Conservation (phyloP, 2,113 vertebrate genomes). For the Microcebus tavaratra region DNA sequence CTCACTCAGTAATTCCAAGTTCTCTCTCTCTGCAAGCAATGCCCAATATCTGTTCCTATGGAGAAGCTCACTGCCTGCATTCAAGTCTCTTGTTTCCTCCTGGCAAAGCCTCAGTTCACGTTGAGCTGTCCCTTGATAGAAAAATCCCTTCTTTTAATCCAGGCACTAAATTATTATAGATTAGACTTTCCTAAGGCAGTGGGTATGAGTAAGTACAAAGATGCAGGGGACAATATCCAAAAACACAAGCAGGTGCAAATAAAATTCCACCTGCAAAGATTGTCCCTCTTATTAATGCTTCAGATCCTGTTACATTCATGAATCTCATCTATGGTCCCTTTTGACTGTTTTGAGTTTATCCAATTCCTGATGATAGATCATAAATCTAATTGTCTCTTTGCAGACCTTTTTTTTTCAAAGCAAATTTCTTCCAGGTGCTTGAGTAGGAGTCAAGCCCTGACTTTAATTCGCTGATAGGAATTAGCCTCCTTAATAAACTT, state of each 20-base stretch:
- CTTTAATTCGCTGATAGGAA: slow-evolving; percentile 62
- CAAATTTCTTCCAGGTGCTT: slow-evolving; percentile 63
- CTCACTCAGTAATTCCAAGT: not conserved
- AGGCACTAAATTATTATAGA: slow-evolving; percentile 10
- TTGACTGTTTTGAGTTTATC: slow-evolving; percentile 56
- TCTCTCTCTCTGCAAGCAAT: not conserved
- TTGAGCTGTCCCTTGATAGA: slow-evolving; percentile 15
- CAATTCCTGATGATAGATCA: slow-evolving; percentile 58
- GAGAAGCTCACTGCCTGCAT: slow-evolving; percentile 28
- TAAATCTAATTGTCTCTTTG: slow-evolving; percentile 64
- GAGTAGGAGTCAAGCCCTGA: slow-evolving; percentile 45
- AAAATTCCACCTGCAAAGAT: slow-evolving; percentile 10
- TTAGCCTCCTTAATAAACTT: slow-evolving; percentile 58
- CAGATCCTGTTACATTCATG: slow-evolving; percentile 45
- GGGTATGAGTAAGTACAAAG: not conserved
- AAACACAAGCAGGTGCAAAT: slow-evolving; percentile 27
- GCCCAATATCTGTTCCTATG: not conserved
- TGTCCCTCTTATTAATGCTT: slow-evolving; percentile 21
- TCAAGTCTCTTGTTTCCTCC: slow-evolving; percentile 27
- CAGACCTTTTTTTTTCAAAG: not conserved
- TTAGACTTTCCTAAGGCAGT: not conserved
- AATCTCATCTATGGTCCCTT: slow-evolving; percentile 20
- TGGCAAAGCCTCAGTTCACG: not conserved
- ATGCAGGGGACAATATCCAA: not conserved
- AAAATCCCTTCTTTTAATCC: slow-evolving; percentile 49